These are phyloP conservation scores for Zoanthus sansibaricus DNA, from an alignment of 92 coral and sea anemone species.

Conservation along the genomic window DNA sequence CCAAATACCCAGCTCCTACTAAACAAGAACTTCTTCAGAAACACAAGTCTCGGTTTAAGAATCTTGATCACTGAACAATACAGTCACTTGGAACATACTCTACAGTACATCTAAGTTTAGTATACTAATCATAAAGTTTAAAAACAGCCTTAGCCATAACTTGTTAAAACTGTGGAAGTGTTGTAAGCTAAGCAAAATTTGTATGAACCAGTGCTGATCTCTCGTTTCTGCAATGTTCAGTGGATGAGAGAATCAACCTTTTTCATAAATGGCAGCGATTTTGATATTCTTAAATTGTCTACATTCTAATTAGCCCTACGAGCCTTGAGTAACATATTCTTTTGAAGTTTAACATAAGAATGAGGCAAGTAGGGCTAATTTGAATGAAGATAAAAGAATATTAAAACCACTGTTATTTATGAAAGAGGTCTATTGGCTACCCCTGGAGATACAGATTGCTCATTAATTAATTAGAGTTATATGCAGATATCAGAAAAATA, in stretches of 20 bases:
- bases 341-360: too few species aligned
- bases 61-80: background rate
- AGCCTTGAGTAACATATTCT: too few species aligned
- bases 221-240: background rate
- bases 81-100: background rate
- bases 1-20: slow-evolving; percentile 48
- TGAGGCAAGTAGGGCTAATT: too few species aligned
- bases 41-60: slow-evolving; percentile 45
- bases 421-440: background rate
- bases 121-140: background rate
- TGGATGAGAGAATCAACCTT: background rate
- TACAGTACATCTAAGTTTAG: background rate
- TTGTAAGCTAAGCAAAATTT: background rate
- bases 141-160: background rate
- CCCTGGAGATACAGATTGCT: background rate
- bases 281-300: too few species aligned
- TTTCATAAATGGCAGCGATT: too few species aligned
- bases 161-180: background rate
- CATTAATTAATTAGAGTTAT: background rate
- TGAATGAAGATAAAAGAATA: too few species aligned
- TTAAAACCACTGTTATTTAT: too few species aligned
- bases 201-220: background rate
- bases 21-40: slow-evolving; percentile 44
- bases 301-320: too few species aligned
- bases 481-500: background rate